Evolutionary conservation across 2,888 invertebrate genomes (phyloP), one percentile per base, ranked within the genome.

Genomic region (Mythimna vitellina): DNA sequence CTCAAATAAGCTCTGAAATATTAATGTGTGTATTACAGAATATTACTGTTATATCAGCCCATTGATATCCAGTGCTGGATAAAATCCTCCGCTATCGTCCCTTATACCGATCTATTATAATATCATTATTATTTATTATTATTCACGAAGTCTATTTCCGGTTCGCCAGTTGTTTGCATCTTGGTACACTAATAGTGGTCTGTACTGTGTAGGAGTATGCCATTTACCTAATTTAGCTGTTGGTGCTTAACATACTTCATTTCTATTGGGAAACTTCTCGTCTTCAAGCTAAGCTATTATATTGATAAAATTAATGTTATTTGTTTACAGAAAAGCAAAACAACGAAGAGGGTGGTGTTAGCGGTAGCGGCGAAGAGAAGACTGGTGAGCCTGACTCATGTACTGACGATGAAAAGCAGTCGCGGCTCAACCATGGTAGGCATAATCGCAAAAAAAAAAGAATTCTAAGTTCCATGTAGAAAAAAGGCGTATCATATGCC

Each of bases 371-470:
- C n/a, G 95, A 92, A 67, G 93, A 94, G 73, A 92, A 92, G 76
- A 76, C 88, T 25, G 90, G 83, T n/a, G 94, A 92, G 56, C 86
- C 89, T 25, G 93, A 94, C 76, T 83, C 89, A 53, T 93, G 93
- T 79, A 95, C 95, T 32, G 96, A 96, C 81, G 96, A 96, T 81
- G 95, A 96, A 88, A 96, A 95, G 79, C 94, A 95, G 78, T 94
- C 91, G 72, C 88, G 95, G 66, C 93, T 96, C 69, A 95, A 96
- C 77, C 95, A 96, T 81, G 96, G 96, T 95, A 82, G 73, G 68
- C 79, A 73, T 70, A 51, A 25, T 25, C 22, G 17, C 57, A 66
- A 49, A n/a, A 32, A 49, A n/a, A 32, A 67, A 57, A 0, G 12
- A n/a, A 7, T 9, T 9, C 12, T 17, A 51, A 49, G 14, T 12